These are phyloP conservation scores for Tryphoninae sp. DNA, from an alignment of 2,888 invertebrate species.

Conservation along the genomic window DNA sequence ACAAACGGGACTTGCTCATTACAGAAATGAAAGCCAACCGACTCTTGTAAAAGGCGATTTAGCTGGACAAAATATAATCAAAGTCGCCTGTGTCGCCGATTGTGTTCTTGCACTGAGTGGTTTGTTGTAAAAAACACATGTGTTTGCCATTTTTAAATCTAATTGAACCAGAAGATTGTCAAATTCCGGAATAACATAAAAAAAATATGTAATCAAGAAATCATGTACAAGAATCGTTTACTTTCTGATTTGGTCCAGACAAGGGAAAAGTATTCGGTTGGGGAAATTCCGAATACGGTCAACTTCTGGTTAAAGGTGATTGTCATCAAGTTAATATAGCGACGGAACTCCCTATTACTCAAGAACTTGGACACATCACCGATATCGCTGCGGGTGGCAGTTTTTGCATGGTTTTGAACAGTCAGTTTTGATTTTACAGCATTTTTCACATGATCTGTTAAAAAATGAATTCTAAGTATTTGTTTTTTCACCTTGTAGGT, in stretches of 20 bases:
- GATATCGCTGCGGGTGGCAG: conserved; percentile 94
- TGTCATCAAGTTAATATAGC: conserved; percentile 90
- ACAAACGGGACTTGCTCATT: conserved; percentile 92
- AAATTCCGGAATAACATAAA: neutral
- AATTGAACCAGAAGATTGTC: no score
- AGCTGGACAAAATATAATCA: conserved; percentile 89
- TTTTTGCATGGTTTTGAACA: conserved; percentile 91
- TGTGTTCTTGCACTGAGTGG: conserved; percentile 94
- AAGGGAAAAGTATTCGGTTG: conserved; percentile 97
- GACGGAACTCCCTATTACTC: conserved; percentile 85
- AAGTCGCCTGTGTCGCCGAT: conserved; percentile 91
- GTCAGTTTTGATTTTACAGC: conserved; percentile 80
- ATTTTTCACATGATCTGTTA: neutral
- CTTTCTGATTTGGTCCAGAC: conserved; percentile 82
- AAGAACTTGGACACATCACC: conserved; percentile 88
- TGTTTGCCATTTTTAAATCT: no score
- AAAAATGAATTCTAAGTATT: neutral
- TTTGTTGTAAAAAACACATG: conserved; percentile 74
- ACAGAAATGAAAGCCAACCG: conserved; percentile 84
- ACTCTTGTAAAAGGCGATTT: conserved; percentile 90
- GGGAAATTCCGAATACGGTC: conserved; percentile 97
- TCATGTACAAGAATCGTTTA: no score
- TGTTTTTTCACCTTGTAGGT: conserved; percentile 82
- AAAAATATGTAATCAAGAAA: neutral
- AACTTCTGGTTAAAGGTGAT: conserved; percentile 84